Conservation (phyloP, 2,113 vertebrate species). For the Mobula hypostoma region DNA sequence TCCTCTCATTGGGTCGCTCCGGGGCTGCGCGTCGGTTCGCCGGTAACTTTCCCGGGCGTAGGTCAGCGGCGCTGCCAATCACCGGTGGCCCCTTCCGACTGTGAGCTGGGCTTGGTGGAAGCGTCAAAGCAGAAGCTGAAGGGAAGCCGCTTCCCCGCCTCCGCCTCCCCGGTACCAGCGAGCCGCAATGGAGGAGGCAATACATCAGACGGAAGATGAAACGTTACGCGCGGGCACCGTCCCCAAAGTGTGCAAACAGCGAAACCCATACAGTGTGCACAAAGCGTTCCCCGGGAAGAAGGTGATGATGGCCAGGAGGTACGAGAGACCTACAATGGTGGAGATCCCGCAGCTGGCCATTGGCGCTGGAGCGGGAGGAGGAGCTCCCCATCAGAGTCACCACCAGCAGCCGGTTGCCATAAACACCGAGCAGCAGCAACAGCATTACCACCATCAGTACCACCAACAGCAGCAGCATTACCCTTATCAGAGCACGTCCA, state of each 20-base stretch:
- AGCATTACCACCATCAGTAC: slow-evolving; percentile 57
- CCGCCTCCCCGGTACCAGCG: background rate
- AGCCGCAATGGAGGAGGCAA: slow-evolving; percentile 71
- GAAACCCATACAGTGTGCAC: slow-evolving; percentile 75
- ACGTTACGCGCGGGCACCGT: slow-evolving; percentile 59
- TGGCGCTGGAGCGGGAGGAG: slow-evolving; percentile 55
- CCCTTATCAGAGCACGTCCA: slow-evolving; percentile 65
- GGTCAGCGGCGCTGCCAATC: slow-evolving; percentile 21
- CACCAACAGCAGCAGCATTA: slow-evolving; percentile 59
- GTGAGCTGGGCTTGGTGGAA: background rate
- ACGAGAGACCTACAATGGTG: slow-evolving; percentile 78
- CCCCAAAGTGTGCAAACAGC: slow-evolving; percentile 78
- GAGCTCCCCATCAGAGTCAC: slow-evolving; percentile 51
- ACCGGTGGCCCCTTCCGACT: background rate
- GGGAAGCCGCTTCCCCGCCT: background rate
- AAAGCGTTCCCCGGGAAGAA: slow-evolving; percentile 77
- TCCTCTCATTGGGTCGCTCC: background rate
- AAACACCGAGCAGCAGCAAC: slow-evolving; percentile 52
- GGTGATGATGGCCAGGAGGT: slow-evolving; percentile 67
- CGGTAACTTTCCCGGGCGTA: background rate
- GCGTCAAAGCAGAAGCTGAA: slow-evolving; percentile 19
- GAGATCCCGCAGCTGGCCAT: slow-evolving; percentile 73
- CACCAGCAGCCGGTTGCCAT: slow-evolving; percentile 35
- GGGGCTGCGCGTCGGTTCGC: background rate
- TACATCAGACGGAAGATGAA: slow-evolving; percentile 73